Evolutionary conservation across 2,113 vertebrate species (phyloP).

Genomic region (Tenebrosternarchus preto): DNA sequence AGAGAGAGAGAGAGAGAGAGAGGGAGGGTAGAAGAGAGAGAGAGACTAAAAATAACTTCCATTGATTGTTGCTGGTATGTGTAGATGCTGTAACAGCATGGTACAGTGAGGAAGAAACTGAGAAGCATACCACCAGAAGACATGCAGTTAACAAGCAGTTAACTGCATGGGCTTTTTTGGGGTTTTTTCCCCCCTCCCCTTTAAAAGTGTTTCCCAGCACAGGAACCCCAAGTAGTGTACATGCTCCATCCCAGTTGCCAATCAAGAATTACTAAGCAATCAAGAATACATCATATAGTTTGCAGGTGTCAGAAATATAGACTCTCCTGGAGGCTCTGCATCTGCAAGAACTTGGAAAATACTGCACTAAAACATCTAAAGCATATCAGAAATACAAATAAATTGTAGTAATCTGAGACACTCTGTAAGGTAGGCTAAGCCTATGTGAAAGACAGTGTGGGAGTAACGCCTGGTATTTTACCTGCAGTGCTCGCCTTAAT

Average conservation of each 20-base stretch:
- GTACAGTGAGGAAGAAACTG: background rate
- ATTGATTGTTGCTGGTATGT: constrained; percentile 27
- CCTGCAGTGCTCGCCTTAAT: background rate
- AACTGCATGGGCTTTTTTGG: too few species aligned
- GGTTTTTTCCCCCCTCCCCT: too few species aligned
- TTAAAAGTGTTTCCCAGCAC: too few species aligned
- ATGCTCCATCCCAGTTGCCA: too few species aligned
- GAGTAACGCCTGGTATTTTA: background rate
- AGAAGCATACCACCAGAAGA: background rate
- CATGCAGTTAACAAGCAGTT: too few species aligned
- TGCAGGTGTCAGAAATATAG: too few species aligned
- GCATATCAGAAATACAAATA: background rate
- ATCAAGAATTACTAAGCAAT: too few species aligned
- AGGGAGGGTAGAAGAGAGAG: too few species aligned
- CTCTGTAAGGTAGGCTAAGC: background rate
- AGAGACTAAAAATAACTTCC: constrained; percentile 38
- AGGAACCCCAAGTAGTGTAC: too few species aligned
- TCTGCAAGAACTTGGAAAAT: too few species aligned
- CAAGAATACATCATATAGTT: too few species aligned
- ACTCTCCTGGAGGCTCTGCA: too few species aligned
- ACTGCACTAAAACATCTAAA: background rate
- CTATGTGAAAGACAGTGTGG: background rate
- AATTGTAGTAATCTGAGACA: background rate
- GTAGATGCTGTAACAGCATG: constrained; percentile 28
- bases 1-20: constrained; percentile 24